Evolutionary conservation across 2,888 invertebrate species (phyloP).

Genomic region (Erebia palarica): DNA sequence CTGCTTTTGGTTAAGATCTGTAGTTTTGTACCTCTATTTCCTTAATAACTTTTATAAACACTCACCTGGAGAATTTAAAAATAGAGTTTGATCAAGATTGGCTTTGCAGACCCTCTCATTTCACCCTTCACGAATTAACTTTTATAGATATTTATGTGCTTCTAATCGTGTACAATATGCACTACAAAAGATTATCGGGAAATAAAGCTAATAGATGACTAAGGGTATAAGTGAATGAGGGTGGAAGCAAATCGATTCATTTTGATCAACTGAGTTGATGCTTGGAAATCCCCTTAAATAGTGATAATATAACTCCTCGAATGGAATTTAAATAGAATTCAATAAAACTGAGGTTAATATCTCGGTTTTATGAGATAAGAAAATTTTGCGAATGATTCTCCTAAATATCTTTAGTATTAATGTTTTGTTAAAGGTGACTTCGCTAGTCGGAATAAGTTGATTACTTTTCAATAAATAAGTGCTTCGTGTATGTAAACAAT

Average conservation of each 20-base stretch:
- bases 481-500: not conserved
- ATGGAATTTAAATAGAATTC: not conserved
- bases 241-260: not conserved
- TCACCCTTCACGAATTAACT: not conserved
- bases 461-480: not conserved
- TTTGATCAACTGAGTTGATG: not conserved
- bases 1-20: too few relatives aligned
- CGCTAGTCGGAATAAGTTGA: not conserved
- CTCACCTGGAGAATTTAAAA: not conserved
- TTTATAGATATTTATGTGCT: not conserved
- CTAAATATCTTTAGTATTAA: not conserved
- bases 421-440: not conserved
- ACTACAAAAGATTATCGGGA: slow-evolving; percentile 16
- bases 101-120: not conserved
- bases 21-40: not conserved
- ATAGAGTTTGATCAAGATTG: not conserved
- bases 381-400: too few relatives aligned
- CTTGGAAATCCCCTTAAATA: not conserved
- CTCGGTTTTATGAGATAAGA: too few relatives aligned
- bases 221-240: slow-evolving; percentile 10
- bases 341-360: too few relatives aligned
- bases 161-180: not conserved
- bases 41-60: not conserved
- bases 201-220: slow-evolving; percentile 9
- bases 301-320: not conserved